Evolutionary conservation across 2,797 vertebrate genomes (phyloP).

Genomic region (Atherinosoma microstoma): DNA sequence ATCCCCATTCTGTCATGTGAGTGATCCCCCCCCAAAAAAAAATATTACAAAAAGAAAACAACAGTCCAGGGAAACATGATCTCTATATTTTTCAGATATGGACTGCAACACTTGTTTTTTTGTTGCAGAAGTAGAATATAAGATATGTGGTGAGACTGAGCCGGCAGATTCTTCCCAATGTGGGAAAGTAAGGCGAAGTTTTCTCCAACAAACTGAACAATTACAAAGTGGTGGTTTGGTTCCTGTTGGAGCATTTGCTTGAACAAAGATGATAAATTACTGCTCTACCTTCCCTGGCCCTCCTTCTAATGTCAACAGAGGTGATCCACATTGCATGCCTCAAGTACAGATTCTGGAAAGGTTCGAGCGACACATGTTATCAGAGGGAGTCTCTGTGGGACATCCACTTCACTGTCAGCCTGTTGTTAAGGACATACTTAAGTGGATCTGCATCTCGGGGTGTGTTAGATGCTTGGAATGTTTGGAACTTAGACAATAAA

Average conservation of each 20-base stretch:
- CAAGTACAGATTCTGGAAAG: background rate
- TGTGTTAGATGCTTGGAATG: background rate
- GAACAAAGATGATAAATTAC: background rate
- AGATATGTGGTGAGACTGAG: background rate
- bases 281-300: background rate
- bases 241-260: background rate
- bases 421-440: background rate
- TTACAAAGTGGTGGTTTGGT: background rate
- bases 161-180: background rate
- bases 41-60: background rate
- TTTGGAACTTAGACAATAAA: background rate
- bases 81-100: background rate
- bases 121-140: background rate
- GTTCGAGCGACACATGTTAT: background rate
- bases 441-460: background rate
- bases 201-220: background rate
- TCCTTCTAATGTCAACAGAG: background rate
- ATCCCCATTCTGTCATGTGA: background rate
- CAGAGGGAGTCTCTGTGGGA: background rate
- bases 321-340: background rate
- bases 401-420: background rate
- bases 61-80: background rate
- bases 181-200: background rate
- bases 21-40: background rate
- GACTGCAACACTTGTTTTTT: background rate